These are phyloP conservation scores for Morinoia aosen DNA, from an alignment of 2,888 invertebrate genomes.

Conservation along the genomic window DNA sequence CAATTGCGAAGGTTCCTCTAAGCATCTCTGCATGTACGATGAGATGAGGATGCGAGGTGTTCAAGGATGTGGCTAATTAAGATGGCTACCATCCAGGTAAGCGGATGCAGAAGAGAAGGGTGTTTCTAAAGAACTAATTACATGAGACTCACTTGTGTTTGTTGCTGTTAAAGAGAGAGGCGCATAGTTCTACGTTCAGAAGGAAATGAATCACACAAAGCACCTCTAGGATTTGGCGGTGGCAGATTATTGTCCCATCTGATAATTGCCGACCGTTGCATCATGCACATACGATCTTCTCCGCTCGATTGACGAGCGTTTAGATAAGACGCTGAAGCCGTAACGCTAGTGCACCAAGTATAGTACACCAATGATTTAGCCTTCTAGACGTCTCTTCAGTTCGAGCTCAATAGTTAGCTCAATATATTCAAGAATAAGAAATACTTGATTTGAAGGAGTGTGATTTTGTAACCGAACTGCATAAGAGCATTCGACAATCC, in stretches of 20 bases:
- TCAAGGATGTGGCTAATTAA: constrained; percentile 46
- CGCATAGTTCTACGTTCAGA: neutral
- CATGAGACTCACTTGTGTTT: constrained; percentile 42
- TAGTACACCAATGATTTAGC: neutral
- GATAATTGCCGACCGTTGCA: neutral
- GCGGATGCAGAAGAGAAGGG: constrained; percentile 40
- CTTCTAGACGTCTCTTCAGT: neutral
- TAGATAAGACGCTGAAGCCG: neutral
- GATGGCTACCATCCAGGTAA: constrained; percentile 36
- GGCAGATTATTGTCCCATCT: neutral
- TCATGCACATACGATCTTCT: neutral
- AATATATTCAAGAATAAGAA: neutral
- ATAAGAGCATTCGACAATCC: neutral
- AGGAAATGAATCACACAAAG: constrained; percentile 43
- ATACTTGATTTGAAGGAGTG: neutral
- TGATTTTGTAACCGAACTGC: neutral
- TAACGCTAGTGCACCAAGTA: neutral
- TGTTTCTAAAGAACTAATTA: constrained; percentile 50
- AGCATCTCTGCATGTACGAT: neutral
- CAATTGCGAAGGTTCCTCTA: neutral
- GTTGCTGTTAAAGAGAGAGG: constrained; percentile 40
- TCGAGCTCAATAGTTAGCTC: neutral
- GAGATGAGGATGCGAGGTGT: neutral
- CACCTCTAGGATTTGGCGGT: neutral
- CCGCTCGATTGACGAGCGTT: neutral